Conservation (phyloP, 2,113 vertebrate species). For the Sapajus apella region DNA sequence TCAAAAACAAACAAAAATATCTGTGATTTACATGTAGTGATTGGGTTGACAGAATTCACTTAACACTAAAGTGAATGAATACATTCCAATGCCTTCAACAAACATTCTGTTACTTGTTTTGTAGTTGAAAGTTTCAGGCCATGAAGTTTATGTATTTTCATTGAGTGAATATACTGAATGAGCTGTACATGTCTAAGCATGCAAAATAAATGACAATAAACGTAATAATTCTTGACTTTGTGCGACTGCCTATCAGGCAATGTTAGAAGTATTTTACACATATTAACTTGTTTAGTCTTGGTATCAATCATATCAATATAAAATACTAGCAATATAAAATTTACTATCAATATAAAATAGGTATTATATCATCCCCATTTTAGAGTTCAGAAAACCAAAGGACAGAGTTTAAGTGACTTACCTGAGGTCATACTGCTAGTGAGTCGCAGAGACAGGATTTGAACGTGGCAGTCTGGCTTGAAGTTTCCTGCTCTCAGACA, state of each 20-base stretch:
- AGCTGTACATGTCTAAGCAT: background rate
- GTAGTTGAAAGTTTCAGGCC: background rate
- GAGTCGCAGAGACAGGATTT: background rate
- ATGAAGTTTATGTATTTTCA: background rate
- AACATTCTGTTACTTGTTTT: background rate
- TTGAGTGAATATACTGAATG: background rate
- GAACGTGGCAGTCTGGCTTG: background rate
- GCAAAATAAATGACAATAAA: background rate
- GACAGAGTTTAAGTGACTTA: background rate
- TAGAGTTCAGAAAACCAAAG: background rate
- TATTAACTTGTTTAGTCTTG: background rate
- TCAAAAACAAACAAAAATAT: no score
- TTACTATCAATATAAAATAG: background rate
- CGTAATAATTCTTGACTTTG: background rate
- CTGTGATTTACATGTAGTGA: background rate
- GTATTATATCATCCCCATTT: background rate
- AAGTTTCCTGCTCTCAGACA: background rate
- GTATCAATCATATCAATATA: background rate
- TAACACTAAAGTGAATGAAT: background rate
- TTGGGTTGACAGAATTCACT: background rate
- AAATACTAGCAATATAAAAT: no score
- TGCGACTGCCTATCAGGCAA: background rate
- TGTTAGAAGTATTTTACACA: background rate
- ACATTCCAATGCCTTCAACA: background rate
- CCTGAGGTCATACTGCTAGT: background rate